Evolutionary conservation across 1,140 invertebrate genomes (phyloP).

Genomic region (Pomacea maculata): DNA sequence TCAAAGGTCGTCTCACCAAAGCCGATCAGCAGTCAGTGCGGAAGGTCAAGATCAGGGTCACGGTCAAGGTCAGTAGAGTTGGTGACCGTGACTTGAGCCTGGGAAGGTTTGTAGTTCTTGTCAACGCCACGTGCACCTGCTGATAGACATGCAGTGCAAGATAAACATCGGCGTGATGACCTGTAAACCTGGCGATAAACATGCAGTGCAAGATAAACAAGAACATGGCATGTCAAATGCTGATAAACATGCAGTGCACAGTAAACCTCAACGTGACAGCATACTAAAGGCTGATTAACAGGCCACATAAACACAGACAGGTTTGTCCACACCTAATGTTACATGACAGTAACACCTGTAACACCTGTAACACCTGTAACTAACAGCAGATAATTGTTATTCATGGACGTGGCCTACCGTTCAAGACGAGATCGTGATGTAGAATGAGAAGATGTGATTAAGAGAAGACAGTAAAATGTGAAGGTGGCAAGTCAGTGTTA

Average conservation of each 20-base stretch:
- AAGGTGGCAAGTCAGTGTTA: no score
- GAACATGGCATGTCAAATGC: neutral
- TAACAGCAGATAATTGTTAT: no score
- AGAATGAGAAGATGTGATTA: no score
- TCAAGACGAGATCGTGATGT: no score
- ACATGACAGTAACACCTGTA: no score
- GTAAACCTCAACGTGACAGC: no score
- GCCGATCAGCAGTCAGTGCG: neutral
- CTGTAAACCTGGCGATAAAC: neutral
- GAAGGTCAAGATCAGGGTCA: conserved; percentile 6
- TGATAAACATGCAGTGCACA: neutral
- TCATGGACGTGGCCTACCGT: no score
- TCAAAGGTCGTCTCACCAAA: neutral
- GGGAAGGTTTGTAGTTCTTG: conserved; percentile 1
- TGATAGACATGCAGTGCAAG: neutral
- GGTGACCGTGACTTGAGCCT: neutral
- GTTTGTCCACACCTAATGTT: no score
- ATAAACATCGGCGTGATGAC: neutral
- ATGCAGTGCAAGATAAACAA: neutral
- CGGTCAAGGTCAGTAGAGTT: conserved; percentile 3
- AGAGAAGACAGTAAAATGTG: no score
- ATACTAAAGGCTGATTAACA: no score
- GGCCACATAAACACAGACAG: no score
- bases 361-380: no score
- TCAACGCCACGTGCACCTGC: neutral